Evolutionary conservation across 2,888 invertebrate species (phyloP).

Genomic region (Drosophila percnosoma): DNA sequence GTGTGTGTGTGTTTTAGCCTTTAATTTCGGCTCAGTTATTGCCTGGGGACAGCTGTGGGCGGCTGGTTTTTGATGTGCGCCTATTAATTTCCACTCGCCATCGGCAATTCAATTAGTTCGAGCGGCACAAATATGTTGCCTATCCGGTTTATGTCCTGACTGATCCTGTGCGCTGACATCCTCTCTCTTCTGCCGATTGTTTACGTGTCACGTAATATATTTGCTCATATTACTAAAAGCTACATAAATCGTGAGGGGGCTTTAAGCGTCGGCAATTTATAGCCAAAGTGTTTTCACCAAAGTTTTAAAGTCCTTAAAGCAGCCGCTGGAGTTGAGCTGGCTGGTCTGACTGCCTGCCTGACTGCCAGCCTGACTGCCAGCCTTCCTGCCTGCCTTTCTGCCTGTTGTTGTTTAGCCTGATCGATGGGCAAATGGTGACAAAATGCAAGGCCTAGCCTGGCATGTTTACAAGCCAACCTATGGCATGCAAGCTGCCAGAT

Average conservation of each 20-base stretch:
- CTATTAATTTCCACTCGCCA: slow-evolving; percentile 73
- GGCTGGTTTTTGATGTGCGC: slow-evolving; percentile 65
- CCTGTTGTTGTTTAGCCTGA: slow-evolving; percentile 68
- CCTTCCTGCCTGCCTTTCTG: background rate
- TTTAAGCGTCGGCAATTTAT: slow-evolving; percentile 58
- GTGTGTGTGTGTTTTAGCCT: slow-evolving; percentile 33
- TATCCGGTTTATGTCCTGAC: slow-evolving; percentile 18
- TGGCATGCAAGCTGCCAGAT: slow-evolving; percentile 19
- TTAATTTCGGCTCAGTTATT: slow-evolving; percentile 56
- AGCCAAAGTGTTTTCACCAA: slow-evolving; percentile 18
- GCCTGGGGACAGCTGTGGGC: slow-evolving; percentile 54
- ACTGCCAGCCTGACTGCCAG: too few species aligned
- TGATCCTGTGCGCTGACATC: slow-evolving; percentile 3
- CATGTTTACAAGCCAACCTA: slow-evolving; percentile 73
- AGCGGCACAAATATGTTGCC: slow-evolving; percentile 26
- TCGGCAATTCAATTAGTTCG: slow-evolving; percentile 76
- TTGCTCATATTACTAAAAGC: slow-evolving; percentile 78
- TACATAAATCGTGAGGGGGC: slow-evolving; percentile 72
- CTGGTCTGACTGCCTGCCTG: background rate
- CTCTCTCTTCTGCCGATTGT: slow-evolving; percentile 8
- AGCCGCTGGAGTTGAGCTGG: background rate
- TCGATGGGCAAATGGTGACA: slow-evolving; percentile 79
- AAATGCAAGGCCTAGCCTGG: slow-evolving; percentile 72
- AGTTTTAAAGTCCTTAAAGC: slow-evolving; percentile 53
- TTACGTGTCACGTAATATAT: slow-evolving; percentile 76